Base-by-base conservation (phyloP, 2,113 vertebrate genomes). In the Lamprologus ornatipinnis region DNA sequence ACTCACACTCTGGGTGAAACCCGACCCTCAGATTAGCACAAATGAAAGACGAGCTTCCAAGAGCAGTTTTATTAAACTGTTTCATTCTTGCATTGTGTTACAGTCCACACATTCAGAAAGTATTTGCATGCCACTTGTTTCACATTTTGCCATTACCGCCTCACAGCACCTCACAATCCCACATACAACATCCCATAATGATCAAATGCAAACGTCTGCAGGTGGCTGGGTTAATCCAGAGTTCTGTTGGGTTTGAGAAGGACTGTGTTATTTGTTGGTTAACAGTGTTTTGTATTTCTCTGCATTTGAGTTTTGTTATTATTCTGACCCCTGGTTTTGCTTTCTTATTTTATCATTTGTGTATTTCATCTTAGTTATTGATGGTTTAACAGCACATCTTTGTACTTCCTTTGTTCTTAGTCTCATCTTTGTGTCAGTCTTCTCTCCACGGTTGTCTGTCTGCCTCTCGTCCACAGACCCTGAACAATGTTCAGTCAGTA, bases 151-250 rank as follows among this genome's bases (percentile, higher is more conserved):
- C 3, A 12, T 35, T 12, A 7, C 17, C 5, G 0, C 17, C 17
- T 31, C 21, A 21, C 21, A 21, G 21, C 31, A 65, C 33, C 31
- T 65, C 60, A 63, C 31, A 65, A 13, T 37, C 33, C 4, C 2
- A 13, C 60, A 65, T 0, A 37, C 17, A 65, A 21, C 60, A 65
- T 0, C 19, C 33, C 19, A 65, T 12, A 65, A 37, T 0, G 19
- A 37, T n/a, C 17, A 37, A n/a, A n/a, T n/a, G 60, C 19, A 37
- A n/a, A 37, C 2, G 2, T 5, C 31, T 65, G 31, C 60, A 0
- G 28, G 31, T 63, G 17, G 9, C 31, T 65, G 60, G 23, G 58
- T 63, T 63, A 35, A 35, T 63, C 17, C 58, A 63, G 58, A 63
- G 58, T n/a, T 37, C 1, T 37, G 35, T 7, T 65, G 60, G 17